These are phyloP conservation scores for Ceuthmochares aereus DNA, from an alignment of 2,113 vertebrate genomes.

Conservation along the genomic window DNA sequence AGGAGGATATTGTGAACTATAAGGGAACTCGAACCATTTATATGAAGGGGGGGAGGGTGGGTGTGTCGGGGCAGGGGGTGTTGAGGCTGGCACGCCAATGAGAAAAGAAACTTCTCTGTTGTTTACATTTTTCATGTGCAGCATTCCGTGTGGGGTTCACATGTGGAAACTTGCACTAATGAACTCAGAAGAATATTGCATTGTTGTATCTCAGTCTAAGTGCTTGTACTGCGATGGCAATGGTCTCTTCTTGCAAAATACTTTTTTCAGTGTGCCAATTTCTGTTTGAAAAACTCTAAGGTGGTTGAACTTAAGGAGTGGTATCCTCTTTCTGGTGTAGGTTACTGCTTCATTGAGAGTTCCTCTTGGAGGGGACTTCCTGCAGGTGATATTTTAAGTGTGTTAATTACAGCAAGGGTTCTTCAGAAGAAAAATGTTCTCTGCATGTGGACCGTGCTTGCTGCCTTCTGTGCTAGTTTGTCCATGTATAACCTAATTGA, in stretches of 20 bases:
- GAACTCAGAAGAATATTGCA: conserved; percentile 74
- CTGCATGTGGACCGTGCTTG: accelerated
- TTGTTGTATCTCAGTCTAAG: conserved; percentile 72
- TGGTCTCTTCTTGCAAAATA: conserved; percentile 77
- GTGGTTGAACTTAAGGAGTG: conserved; percentile 72
- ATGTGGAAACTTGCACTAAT: conserved; percentile 72
- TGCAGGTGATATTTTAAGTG: background rate
- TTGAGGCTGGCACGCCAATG: conserved; percentile 30
- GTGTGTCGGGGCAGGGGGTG: background rate
- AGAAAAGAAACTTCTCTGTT: conserved; percentile 67
- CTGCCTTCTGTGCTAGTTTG: background rate
- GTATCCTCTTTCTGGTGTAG: conserved; percentile 69
- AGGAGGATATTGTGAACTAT: conserved; percentile 20
- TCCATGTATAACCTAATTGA: accelerated
- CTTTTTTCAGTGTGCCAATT: conserved; percentile 75
- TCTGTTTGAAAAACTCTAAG: conserved; percentile 72
- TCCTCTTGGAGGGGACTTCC: background rate
- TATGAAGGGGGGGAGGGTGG: conserved; percentile 39
- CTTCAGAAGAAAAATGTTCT: background rate
- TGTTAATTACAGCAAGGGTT: background rate
- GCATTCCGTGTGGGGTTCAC: conserved; percentile 73
- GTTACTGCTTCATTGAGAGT: background rate
- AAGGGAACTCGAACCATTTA: background rate
- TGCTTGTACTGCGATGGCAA: conserved; percentile 72
- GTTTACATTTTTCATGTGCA: conserved; percentile 77